Evolutionary conservation across 2,888 invertebrate genomes (phyloP), one percentile per base, ranked within the genome.

Genomic region (Lapara coniferarum): DNA sequence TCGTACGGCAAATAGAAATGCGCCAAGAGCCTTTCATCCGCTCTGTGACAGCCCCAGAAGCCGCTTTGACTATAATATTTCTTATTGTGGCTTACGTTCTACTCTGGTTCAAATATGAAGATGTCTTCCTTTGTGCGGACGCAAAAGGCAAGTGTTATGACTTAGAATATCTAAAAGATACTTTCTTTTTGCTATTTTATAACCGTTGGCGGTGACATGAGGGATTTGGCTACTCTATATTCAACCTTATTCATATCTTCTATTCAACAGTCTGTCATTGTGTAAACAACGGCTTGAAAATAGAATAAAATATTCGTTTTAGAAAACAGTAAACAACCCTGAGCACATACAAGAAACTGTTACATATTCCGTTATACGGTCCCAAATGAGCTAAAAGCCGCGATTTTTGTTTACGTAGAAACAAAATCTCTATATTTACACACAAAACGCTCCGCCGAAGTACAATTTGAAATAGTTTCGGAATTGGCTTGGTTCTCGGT

Each of bases 31-130:
- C 77, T 74, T 82, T 82, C 78, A 81, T 72, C 75, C 72, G 69
- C 72, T 66, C 71, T 72, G 75, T 77, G 80, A 81, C 76, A 76
- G 71, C 69, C 69, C 70, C 76, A 78, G 77, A 81, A 83, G 80
- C 77, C 70, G 74, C 79, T 81, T 83, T 83, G 83, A 81, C 78
- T 82, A 75, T 80, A 83, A 83, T 85, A 84, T 85, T 84, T 84
- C 80, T 83, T 82, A 82, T 83, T 84, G 76, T 81, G 55, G 77
- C 80, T 78, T 77, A 75, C 78, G 72, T 78, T 81, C 78, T 80
- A 73, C 75, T 81, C 73, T 71, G 72, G 73, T 71, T 74, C 73
- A 78, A 81, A 81, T 81, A 78, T 81, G 75, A 76, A 75, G 71
- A 76, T 77, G 78, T 73, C 76, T 72, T 70, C 78, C 79, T 83